Base-by-base conservation (phyloP, 2,888 invertebrate species). In the Phrixothrix hirtus region DNA sequence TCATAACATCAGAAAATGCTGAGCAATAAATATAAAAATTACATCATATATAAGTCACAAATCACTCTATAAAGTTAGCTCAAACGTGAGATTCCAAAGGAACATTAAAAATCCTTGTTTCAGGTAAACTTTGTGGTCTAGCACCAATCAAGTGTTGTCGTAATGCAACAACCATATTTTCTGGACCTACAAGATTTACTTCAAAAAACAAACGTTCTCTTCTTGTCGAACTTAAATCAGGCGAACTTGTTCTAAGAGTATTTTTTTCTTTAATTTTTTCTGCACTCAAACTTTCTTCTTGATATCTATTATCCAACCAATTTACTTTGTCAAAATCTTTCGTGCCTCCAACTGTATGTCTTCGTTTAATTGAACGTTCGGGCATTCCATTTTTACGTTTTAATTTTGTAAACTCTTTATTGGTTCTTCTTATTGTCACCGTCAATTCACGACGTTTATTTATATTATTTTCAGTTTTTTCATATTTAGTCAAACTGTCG, bases 341-440 rank as follows among this genome's bases (percentile, higher is more conserved):
- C n/a, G 91, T 90, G 44, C 95, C 94, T 56, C 94, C 94, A 5
- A 95, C 93, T 0, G 95, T 95, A 77, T 95, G 94, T 16, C 95
- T 81, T 31, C 95, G 83, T 76, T 92, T 92, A 67, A 92, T 90
- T 57, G 89, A 89, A 60, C 87, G 78, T 74, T 87, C 87, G n/a
- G 85, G 86, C 86, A 84, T 86, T 54, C 87, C 88, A 73, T 86
- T 87, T 76, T 88, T 88, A 60, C 88, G 77, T 75, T 88, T 88
- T 49, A 86, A 76, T 71, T 87, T 87, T 42, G 83, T 81, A 61
- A 79, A 77, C 63, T 82, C 81, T 71, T 77, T 77, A 42, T 68
- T 70, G 39, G 70, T 69, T 38, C 78, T 75, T 62, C 78, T 76
- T 42, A 77, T 74, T 13, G 70, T 66, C 65, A 66, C 62, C 15